These are phyloP conservation scores for Drosophila repletoides DNA, from an alignment of 1,140 invertebrate species.

Conservation along the genomic window DNA sequence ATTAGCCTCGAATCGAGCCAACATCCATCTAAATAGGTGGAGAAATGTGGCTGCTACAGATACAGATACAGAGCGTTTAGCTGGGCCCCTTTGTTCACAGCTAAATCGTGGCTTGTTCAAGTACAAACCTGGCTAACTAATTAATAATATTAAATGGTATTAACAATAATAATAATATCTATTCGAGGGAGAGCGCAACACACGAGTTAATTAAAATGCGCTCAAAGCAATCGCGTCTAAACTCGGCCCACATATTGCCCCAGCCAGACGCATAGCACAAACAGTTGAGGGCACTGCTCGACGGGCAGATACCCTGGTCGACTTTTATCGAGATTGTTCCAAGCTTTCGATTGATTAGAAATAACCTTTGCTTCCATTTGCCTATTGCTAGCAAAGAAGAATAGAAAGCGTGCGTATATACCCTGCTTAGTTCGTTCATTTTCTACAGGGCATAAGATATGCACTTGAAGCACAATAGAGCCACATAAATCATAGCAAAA, in stretches of 20 bases:
- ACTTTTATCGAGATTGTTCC: too few species aligned
- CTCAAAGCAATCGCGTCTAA: not conserved
- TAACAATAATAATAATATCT: slow-evolving; percentile 13
- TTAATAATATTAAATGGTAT: slow-evolving; percentile 48
- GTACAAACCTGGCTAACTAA: slow-evolving; percentile 62
- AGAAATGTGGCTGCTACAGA: slow-evolving; percentile 40
- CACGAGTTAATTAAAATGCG: slow-evolving; percentile 60
- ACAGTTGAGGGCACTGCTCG: not conserved
- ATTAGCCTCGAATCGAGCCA: slow-evolving; percentile 41
- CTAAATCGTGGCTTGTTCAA: slow-evolving; percentile 56
- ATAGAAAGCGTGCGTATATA: too few species aligned
- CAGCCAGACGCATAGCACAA: not conserved
- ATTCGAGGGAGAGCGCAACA: slow-evolving; percentile 32
- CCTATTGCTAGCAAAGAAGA: too few species aligned
- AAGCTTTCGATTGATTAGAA: too few species aligned
- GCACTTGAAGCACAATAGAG: slow-evolving; percentile 58
- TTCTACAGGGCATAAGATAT: slow-evolving; percentile 19
- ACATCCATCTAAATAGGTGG: slow-evolving; percentile 38
- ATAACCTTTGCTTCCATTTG: too few species aligned
- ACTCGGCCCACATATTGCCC: slow-evolving; percentile 4
- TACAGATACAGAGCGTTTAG: slow-evolving; percentile 11
- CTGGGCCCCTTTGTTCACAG: slow-evolving; percentile 30
- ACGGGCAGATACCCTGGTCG: not conserved
- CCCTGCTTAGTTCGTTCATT: too few species aligned
- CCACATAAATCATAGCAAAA: slow-evolving; percentile 70